These are phyloP conservation scores for Cyprinodon tularosa DNA, from an alignment of 2,113 vertebrate genomes.

Conservation along the genomic window DNA sequence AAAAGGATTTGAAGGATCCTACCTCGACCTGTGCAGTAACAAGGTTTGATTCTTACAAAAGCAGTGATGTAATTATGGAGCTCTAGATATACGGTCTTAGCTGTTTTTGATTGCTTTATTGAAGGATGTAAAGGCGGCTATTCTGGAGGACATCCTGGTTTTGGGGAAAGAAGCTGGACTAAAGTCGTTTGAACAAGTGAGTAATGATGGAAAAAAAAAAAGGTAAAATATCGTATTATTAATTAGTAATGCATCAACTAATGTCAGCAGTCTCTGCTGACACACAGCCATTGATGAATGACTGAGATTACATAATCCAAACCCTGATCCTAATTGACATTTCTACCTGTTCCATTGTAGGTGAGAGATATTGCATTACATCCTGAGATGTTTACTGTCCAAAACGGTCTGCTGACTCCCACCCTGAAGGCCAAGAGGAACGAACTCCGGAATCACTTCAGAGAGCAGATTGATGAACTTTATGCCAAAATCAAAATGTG, in stretches of 20 bases:
- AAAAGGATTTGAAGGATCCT: constrained; percentile 85
- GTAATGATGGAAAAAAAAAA: constrained; percentile 1
- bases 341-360: constrained; percentile 67
- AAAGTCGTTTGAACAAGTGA: constrained; percentile 97
- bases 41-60: constrained; percentile 76
- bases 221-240: neutral
- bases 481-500: constrained; percentile 90
- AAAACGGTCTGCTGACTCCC: constrained; percentile 94
- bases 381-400: constrained; percentile 88
- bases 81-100: no score
- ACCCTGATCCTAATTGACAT: neutral
- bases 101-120: neutral
- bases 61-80: neutral
- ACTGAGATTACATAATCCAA: neutral
- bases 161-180: constrained; percentile 90
- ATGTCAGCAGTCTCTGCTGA: neutral
- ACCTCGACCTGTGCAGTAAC: constrained; percentile 86
- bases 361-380: constrained; percentile 88
- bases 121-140: constrained; percentile 87
- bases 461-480: constrained; percentile 88
- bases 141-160: constrained; percentile 88
- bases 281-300: neutral
- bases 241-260: neutral
- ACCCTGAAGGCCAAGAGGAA: constrained; percentile 93
- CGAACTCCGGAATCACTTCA: constrained; percentile 86